phyloP scores from a whole-genome alignment of 2,888 invertebrate genomes.

The Sesia bembeciformis region DNA sequence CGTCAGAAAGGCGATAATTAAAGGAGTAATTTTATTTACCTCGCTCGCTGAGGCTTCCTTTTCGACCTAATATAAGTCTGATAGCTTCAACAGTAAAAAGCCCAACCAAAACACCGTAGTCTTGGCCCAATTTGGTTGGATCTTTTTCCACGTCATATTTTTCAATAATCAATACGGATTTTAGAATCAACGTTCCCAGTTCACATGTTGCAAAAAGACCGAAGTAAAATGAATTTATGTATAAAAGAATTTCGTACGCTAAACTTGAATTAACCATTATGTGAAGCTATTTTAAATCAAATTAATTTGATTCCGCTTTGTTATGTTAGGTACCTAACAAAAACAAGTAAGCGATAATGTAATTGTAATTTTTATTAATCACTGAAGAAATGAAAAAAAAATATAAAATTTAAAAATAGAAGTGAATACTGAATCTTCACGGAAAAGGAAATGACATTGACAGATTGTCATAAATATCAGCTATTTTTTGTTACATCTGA shows the following conservation, averaged over 20 bases:
- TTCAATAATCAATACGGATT: constrained; percentile 77
- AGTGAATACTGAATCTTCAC: background rate
- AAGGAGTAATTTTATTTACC: constrained; percentile 41
- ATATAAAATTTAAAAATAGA: background rate
- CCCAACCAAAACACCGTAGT: constrained; percentile 84
- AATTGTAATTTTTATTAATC: background rate
- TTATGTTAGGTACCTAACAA: background rate
- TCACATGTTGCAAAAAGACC: constrained; percentile 89
- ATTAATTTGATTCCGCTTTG: background rate
- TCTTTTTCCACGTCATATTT: constrained; percentile 79
- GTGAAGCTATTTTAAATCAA: background rate
- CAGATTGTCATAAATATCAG: no score
- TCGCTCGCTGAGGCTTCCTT: constrained; percentile 89
- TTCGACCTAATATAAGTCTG: constrained; percentile 88
- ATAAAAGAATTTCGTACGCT: constrained; percentile 87
- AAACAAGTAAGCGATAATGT: background rate
- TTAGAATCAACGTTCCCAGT: constrained; percentile 84
- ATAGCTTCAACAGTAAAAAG: constrained; percentile 86
- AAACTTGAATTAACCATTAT: constrained; percentile 83
- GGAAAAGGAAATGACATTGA: background rate
- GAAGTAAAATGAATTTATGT: constrained; percentile 91
- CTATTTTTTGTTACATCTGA: no score
- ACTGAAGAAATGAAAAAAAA: background rate
- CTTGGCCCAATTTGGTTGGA: constrained; percentile 80
- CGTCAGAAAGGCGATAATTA: background rate